phyloP scores from a whole-genome alignment of 2,888 invertebrate genomes.

The Ectobius pallidus region DNA sequence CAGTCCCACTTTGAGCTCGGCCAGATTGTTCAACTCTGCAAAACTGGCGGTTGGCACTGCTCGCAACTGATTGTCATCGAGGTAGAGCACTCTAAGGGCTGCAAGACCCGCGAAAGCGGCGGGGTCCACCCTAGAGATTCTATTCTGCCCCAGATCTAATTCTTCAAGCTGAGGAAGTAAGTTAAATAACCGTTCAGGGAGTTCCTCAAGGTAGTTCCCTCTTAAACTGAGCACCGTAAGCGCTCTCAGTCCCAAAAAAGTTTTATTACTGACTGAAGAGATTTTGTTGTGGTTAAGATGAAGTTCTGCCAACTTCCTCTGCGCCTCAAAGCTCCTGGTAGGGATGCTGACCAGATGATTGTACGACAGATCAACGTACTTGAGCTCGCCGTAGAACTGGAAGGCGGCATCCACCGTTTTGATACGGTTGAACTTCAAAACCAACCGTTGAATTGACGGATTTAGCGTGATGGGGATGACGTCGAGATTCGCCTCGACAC shows the following conservation, averaged over 20 bases:
- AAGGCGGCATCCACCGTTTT: slow-evolving; percentile 85
- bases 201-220: slow-evolving; percentile 80
- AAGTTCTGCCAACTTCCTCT: slow-evolving; percentile 80
- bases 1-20: slow-evolving; percentile 83
- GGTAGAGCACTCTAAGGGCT: slow-evolving; percentile 77
- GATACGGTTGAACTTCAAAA: slow-evolving; percentile 81
- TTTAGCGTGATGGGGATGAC: slow-evolving; percentile 90
- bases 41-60: slow-evolving; percentile 77
- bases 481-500: slow-evolving; percentile 84
- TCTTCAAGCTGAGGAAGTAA: slow-evolving; percentile 80
- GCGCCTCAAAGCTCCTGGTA: slow-evolving; percentile 76
- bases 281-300: slow-evolving; percentile 86
- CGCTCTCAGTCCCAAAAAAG: slow-evolving; percentile 78
- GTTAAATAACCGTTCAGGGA: slow-evolving; percentile 75
- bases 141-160: slow-evolving; percentile 83
- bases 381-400: slow-evolving; percentile 86
- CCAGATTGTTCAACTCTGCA: slow-evolving; percentile 74
- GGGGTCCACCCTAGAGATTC: slow-evolving; percentile 79
- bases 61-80: slow-evolving; percentile 84
- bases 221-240: slow-evolving; percentile 81
- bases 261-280: slow-evolving; percentile 77
- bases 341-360: slow-evolving; percentile 86
- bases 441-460: slow-evolving; percentile 85
- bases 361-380: slow-evolving; percentile 81
- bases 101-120: slow-evolving; percentile 77